Conservation (phyloP, 2,113 vertebrate species). For the Urocitellus parryii region DNA sequence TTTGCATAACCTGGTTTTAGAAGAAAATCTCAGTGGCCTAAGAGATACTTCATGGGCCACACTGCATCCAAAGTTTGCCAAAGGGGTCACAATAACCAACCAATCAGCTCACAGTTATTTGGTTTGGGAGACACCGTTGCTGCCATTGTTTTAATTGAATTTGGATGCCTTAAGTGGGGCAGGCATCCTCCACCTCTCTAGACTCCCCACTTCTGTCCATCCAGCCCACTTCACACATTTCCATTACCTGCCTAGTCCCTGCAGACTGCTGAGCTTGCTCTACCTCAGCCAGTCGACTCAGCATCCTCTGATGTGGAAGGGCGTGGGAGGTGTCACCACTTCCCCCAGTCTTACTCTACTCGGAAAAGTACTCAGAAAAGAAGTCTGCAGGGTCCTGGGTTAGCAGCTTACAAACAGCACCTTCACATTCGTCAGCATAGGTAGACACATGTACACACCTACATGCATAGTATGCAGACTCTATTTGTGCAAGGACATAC, state of each 20-base stretch:
- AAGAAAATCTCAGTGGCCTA: not conserved
- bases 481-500: not conserved
- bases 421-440: not conserved
- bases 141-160: not conserved
- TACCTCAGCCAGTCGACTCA: not conserved
- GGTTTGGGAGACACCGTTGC: too few relatives aligned
- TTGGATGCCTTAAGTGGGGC: not conserved
- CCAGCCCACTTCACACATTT: not conserved
- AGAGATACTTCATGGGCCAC: not conserved
- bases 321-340: accelerated
- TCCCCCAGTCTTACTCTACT: too few relatives aligned
- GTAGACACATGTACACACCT: not conserved
- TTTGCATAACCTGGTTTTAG: constrained; percentile 37
- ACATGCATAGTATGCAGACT: not conserved
- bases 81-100: not conserved
- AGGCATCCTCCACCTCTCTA: not conserved
- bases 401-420: not conserved
- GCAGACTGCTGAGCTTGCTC: not conserved
- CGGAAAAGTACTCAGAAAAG: not conserved
- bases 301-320: not conserved
- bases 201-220: not conserved
- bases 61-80: not conserved
- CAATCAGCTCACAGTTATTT: not conserved
- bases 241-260: not conserved
- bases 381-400: not conserved